Evolutionary conservation across 2,797 vertebrate species (phyloP).

Genomic region (Austrolebias charrua): DNA sequence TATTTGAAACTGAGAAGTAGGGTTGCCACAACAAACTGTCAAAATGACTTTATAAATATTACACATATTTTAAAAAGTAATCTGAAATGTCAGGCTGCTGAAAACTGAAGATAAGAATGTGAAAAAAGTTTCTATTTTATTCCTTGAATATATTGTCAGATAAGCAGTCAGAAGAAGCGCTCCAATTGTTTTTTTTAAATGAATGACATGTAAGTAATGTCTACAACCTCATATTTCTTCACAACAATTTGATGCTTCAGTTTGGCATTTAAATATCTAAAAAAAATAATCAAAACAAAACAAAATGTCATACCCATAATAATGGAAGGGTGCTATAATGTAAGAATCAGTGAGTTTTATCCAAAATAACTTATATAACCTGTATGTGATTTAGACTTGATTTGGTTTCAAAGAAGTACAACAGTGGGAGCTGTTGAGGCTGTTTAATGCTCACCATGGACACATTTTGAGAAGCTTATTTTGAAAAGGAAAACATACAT

Average conservation of each 20-base stretch:
- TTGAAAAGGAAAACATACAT: not conserved
- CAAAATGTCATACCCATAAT: not conserved
- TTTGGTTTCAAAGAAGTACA: slow-evolving; percentile 21
- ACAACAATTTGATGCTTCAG: not conserved
- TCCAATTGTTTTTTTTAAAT: no score
- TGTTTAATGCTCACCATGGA: slow-evolving; percentile 12
- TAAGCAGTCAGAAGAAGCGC: not conserved
- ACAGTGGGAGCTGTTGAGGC: slow-evolving; percentile 29
- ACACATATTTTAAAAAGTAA: not conserved
- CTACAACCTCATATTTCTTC: not conserved
- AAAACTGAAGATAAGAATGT: slow-evolving; percentile 3
- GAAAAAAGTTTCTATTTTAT: not conserved
- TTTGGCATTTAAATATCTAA: slow-evolving; percentile 16
- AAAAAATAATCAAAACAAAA: no score
- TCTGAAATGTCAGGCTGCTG: slow-evolving; percentile 10
- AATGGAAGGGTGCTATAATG: not conserved
- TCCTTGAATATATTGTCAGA: slow-evolving; percentile 1
- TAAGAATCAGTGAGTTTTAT: not conserved
- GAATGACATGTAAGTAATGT: not conserved
- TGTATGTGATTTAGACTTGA: slow-evolving; percentile 31
- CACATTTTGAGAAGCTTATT: not conserved
- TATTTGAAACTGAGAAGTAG: not conserved
- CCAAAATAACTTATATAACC: slow-evolving; percentile 15
- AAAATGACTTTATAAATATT: not conserved
- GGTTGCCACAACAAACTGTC: no score